Evolutionary conservation across 2,797 vertebrate genomes (phyloP), one percentile per base, ranked within the genome.

Genomic region (Gila robusta): DNA sequence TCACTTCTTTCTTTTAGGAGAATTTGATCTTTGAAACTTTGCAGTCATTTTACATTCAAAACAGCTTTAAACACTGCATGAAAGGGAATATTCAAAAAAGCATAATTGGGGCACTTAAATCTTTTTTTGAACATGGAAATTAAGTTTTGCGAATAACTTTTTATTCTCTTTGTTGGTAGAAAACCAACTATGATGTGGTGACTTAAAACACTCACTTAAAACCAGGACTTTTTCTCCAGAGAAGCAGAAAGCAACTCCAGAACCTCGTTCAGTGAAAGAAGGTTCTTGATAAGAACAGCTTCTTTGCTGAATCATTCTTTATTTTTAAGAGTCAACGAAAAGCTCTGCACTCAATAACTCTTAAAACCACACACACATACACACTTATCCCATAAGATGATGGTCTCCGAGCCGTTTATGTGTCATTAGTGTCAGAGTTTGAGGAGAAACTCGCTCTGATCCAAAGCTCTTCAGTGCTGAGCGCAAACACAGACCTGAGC

Each of bases 371-470:
- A 70, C 66, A 72, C 54, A 72, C 77, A 79, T 28, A 66, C 72
- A 78, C 73, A 79, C 21, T 49, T 28, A 79, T 71, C 44, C 86
- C n/a, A 32, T 66, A 79, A 62, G 73, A 39, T 49, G 81, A 83
- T 39, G 67, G 81, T 79, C 66, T 79, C 35, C 4, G 66, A 85
- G 62, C 73, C 83, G 47, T 71, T 79, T 78, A 54, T 79, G 49
- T 59, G 83, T 85, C 35, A 79, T 85, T 85, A 85, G 76, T 85
- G 83, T 85, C 83, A 84, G 73, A 79, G 62, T 84, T 69, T 79
- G 66, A 85, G 66, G 28, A 84, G 64, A 35, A 79, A 59, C 37
- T 47, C 66, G 11, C 49, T 79, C 17, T 79, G 66, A 79, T 85
- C 64, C 83, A 79, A 79, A 85, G 83, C 83, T 79, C 49, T 52